Percentiles rank a stretch among this genome's conserved stretches.
Evolutionary conservation across 1,140 invertebrate genomes (phyloP).

Genomic region (Drosophila tropicalis): DNA sequence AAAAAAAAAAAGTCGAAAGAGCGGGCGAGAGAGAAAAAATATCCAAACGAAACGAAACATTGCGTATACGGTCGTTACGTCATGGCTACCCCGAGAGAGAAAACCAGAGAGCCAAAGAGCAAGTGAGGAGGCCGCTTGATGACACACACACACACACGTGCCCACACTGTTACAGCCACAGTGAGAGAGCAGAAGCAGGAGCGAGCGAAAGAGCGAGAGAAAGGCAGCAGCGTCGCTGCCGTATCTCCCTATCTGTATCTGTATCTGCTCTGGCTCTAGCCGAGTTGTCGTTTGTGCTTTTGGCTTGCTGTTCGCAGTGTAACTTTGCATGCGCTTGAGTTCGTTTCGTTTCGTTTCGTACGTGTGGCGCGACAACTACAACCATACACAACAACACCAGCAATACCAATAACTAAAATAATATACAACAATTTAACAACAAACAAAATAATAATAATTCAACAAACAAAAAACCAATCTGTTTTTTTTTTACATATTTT

Average conservation of each 20-base stretch:
- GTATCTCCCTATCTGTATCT: slow-evolving; percentile 10
- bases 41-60: slow-evolving; percentile 14
- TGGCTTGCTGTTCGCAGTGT: slow-evolving; percentile 41
- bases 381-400: slow-evolving; percentile 21
- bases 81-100: slow-evolving; percentile 35
- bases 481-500: not conserved
- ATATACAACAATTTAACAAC: slow-evolving; percentile 34
- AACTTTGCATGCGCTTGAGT: slow-evolving; percentile 66
- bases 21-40: not conserved
- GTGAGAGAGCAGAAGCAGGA: not conserved
- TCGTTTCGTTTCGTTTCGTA: slow-evolving; percentile 52
- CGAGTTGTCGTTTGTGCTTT: slow-evolving; percentile 17
- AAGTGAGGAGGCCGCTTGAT: not conserved
- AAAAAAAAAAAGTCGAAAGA: slow-evolving; percentile 17
- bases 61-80: slow-evolving; percentile 31
- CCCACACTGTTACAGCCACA: no score
- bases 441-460: slow-evolving; percentile 10
- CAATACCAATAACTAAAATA: slow-evolving; percentile 28
- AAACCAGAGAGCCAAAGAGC: slow-evolving; percentile 1
- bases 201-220: not conserved
- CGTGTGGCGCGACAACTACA: slow-evolving; percentile 31
- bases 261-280: not conserved
- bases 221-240: slow-evolving; percentile 5
- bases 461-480: not conserved
- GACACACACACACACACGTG: slow-evolving; percentile 5